These are phyloP conservation scores for Drosophila virilis DNA, from an alignment of 1,140 invertebrate genomes.

Conservation along the genomic window DNA sequence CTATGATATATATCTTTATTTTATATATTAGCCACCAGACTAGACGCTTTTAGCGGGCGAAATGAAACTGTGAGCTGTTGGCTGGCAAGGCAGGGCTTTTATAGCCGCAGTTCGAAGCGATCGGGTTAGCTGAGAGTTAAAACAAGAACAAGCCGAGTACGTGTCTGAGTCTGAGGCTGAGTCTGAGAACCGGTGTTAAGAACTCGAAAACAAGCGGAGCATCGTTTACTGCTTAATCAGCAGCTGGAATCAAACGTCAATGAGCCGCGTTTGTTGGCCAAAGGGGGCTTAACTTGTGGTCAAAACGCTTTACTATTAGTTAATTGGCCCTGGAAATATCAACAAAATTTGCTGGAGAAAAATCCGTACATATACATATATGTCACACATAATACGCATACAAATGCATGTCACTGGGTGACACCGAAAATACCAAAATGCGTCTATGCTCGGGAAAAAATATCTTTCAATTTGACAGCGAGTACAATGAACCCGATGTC, in stretches of 20 bases:
- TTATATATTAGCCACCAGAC: neutral
- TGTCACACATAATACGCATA: neutral
- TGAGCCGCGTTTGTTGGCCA: constrained; percentile 15
- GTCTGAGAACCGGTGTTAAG: constrained; percentile 36
- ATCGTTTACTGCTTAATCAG: constrained; percentile 23
- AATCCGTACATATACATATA: neutral
- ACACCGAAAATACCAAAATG: constrained; percentile 22
- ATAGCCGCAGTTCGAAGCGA: constrained; percentile 24
- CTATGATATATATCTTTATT: neutral
- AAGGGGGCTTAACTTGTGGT: constrained; percentile 45
- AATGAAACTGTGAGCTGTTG: constrained; percentile 33
- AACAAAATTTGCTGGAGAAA: neutral
- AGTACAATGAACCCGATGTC: constrained; percentile 50
- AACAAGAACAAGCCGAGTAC: constrained; percentile 25
- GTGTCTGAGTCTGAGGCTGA: neutral
- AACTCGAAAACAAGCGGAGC: constrained; percentile 3
- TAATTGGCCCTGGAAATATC: constrained; percentile 3
- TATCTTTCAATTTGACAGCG: neutral
- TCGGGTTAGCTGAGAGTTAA: constrained; percentile 18
- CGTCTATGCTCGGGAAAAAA: constrained; percentile 26
- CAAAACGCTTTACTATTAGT: constrained; percentile 19
- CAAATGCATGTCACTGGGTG: constrained; percentile 63
- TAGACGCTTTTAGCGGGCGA: constrained; percentile 13
- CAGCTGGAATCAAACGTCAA: constrained; percentile 24
- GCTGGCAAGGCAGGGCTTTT: constrained; percentile 19